phyloP scores from a whole-genome alignment of 2,113 vertebrate species.

The Atlantisia rogersi region DNA sequence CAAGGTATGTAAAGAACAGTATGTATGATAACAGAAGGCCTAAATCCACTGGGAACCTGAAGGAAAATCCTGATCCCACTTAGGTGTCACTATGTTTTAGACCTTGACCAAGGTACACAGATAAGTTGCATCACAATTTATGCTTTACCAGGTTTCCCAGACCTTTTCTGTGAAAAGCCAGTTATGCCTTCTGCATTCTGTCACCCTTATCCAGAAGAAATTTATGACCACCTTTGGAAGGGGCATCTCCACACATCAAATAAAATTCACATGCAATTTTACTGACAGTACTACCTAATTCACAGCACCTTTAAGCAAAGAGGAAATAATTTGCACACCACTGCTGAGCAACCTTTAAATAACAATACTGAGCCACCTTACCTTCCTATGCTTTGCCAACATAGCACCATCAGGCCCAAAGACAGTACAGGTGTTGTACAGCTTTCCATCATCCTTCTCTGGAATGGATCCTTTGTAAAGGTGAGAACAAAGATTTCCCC shows the following conservation, averaged over 20 bases:
- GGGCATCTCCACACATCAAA: neutral
- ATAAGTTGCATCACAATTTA: neutral
- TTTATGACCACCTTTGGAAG: neutral
- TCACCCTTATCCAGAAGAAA: neutral
- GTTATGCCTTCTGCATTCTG: neutral
- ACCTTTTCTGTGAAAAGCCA: neutral
- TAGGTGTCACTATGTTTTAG: neutral
- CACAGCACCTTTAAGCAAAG: neutral
- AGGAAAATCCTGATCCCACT: neutral
- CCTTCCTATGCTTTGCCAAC: constrained; percentile 93
- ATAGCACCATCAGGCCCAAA: constrained; percentile 91
- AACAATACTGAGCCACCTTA: constrained; percentile 32
- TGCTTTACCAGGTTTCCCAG: neutral
- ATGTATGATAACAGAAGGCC: neutral
- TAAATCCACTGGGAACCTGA: neutral
- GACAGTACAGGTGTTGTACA: constrained; percentile 92
- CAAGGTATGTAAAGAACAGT: neutral
- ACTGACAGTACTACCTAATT: neutral
- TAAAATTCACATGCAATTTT: neutral
- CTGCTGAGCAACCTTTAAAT: neutral
- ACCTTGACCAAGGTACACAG: neutral
- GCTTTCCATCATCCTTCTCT: constrained; percentile 88
- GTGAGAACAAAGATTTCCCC: neutral
- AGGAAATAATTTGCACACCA: neutral
- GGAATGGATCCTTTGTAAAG: constrained; percentile 90